phyloP scores from a whole-genome alignment of 2,888 invertebrate species.

The Sclerodermus sp. region DNA sequence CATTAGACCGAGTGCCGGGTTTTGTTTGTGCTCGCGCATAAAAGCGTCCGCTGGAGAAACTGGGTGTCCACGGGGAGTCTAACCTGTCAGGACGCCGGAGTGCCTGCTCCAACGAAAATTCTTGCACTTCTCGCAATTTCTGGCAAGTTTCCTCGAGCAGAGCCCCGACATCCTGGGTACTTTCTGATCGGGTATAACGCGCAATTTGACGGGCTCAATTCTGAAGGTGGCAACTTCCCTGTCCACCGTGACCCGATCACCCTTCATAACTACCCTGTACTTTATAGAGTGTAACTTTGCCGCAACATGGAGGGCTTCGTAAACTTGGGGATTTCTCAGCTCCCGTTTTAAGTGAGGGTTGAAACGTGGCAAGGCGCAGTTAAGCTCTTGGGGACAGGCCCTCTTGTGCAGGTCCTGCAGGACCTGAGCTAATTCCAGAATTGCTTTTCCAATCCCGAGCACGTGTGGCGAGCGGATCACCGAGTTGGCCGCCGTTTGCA shows the following conservation, averaged over 20 bases:
- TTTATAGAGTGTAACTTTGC: conserved; percentile 38
- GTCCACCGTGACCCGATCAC: too few relatives aligned
- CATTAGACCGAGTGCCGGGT: too few relatives aligned
- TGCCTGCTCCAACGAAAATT: conserved; percentile 35
- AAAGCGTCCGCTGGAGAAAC: neutral
- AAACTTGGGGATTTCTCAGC: conserved; percentile 38
- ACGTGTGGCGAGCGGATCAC: conserved; percentile 45
- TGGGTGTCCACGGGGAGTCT: too few relatives aligned
- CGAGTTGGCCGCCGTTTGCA: conserved; percentile 26
- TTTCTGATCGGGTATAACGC: conserved; percentile 30
- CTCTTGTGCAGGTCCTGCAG: conserved; percentile 32
- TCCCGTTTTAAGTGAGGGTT: conserved; percentile 24
- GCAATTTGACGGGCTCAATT: conserved; percentile 28
- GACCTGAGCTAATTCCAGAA: conserved; percentile 37
- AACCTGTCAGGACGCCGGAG: too few relatives aligned
- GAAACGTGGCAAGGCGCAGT: conserved; percentile 37
- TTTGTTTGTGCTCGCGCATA: too few relatives aligned
- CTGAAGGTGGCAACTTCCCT: conserved; percentile 33
- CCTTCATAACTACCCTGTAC: conserved; percentile 34
- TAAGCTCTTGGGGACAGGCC: conserved; percentile 26
- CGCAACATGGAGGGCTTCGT: conserved; percentile 40
- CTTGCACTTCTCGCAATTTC: conserved; percentile 41
- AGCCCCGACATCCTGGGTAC: conserved; percentile 33
- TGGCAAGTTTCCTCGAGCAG: conserved; percentile 31
- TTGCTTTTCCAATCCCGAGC: conserved; percentile 44